A percentile compares a stretch with the other conserved stretches of the same genome.
Evolutionary conservation across 2,113 vertebrate genomes (phyloP).

Genomic region (Orycteropus afer): DNA sequence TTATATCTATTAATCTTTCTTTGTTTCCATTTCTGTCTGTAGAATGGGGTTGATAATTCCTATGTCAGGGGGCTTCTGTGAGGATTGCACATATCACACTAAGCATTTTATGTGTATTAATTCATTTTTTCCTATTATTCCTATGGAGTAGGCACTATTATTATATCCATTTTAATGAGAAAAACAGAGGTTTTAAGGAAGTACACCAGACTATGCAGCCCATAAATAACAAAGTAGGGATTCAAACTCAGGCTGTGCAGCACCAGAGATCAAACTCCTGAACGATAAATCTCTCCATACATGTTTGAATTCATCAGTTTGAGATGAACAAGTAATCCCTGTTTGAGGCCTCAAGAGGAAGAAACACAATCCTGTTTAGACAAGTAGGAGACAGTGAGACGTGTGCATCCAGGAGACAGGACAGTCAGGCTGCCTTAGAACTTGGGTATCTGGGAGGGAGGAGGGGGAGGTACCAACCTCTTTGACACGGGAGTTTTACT

Average conservation of each 20-base stretch:
- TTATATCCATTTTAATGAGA: too few relatives aligned
- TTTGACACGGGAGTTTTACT: neutral
- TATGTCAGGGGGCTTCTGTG: neutral
- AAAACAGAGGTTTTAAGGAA: neutral
- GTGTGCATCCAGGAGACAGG: neutral
- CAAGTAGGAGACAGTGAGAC: neutral
- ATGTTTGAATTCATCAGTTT: neutral
- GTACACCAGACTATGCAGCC: neutral
- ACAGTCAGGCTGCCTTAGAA: neutral
- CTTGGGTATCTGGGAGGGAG: neutral
- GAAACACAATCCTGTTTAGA: neutral
- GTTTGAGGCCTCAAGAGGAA: neutral
- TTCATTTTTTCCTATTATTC: neutral
- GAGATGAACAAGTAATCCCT: neutral
- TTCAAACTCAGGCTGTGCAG: neutral
- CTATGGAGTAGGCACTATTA: neutral
- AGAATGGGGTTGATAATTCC: neutral
- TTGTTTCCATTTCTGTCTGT: neutral
- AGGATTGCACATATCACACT: neutral
- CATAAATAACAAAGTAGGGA: neutral
- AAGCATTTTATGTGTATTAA: neutral
- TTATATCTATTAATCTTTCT: neutral
- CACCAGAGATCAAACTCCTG: neutral
- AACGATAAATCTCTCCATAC: neutral
- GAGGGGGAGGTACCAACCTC: neutral